phyloP scores from a whole-genome alignment of 2,113 vertebrate species.

The Naja naja region DNA sequence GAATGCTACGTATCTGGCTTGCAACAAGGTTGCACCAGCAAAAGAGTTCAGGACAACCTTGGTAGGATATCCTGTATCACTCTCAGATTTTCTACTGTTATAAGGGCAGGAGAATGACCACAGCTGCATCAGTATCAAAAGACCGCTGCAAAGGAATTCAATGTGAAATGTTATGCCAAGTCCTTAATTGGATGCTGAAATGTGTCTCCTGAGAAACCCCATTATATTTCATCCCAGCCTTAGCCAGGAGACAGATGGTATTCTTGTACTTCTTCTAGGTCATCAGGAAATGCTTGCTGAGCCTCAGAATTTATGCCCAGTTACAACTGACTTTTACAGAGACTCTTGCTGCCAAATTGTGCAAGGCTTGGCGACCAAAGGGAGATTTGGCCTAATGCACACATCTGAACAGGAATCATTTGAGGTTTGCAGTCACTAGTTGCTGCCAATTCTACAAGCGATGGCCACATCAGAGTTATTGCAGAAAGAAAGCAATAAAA shows the following conservation, averaged over 20 bases:
- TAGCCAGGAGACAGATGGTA: neutral
- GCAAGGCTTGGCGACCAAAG: neutral
- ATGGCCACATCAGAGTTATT: slow-evolving; percentile 3
- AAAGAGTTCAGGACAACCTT: neutral
- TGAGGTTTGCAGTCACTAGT: neutral
- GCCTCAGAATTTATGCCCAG: neutral
- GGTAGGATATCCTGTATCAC: neutral
- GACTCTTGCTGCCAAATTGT: neutral
- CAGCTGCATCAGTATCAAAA: neutral
- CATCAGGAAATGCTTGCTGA: neutral
- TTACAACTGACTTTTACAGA: neutral
- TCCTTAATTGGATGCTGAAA: slow-evolving; percentile 3
- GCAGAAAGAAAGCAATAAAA: neutral
- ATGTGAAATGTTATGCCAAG: neutral
- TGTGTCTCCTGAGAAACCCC: neutral
- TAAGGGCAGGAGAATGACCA: neutral
- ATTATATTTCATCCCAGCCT: neutral
- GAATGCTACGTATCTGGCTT: neutral
- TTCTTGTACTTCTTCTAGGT: slow-evolving; percentile 1
- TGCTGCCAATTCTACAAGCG: neutral
- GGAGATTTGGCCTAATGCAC: neutral
- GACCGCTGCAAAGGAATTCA: neutral
- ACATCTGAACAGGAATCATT: neutral
- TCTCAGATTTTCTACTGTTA: neutral
- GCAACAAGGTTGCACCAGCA: neutral